Conservation (phyloP, 2,888 invertebrate species). For the Pachycephus smyrnensis region DNA sequence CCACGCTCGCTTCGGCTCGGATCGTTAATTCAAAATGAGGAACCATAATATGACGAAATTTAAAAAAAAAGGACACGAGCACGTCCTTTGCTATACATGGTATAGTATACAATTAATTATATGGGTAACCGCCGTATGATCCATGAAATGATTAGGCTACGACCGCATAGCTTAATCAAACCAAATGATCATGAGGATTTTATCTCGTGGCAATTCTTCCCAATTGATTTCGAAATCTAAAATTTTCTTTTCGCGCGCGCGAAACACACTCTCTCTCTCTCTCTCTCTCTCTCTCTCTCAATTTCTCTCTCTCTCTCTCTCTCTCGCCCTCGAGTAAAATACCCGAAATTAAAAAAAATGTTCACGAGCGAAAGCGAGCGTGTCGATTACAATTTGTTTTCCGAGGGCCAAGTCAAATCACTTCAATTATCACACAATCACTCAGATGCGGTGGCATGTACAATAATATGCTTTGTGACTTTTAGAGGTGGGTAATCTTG, state of each 20-base stretch:
- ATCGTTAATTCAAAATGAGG: constrained; percentile 16
- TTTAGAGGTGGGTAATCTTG: constrained; percentile 42
- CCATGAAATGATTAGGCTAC: constrained; percentile 57
- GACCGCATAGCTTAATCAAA: constrained; percentile 62
- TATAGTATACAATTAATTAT: constrained; percentile 9
- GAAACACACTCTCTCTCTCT: neutral
- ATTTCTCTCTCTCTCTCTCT: constrained; percentile 14
- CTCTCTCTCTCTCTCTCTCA: constrained; percentile 17
- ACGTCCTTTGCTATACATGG: constrained; percentile 1
- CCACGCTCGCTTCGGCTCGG: constrained; percentile 28
- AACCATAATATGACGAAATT: constrained; percentile 5
- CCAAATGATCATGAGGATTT: constrained; percentile 45
- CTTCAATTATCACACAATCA: constrained; percentile 64
- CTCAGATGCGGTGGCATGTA: constrained; percentile 59
- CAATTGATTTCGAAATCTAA: too few relatives aligned
- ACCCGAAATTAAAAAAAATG: neutral
- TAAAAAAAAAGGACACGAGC: constrained; percentile 9
- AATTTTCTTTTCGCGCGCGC: too few relatives aligned
- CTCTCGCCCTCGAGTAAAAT: constrained; percentile 1
- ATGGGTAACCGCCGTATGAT: constrained; percentile 9
- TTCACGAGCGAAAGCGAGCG: neutral
- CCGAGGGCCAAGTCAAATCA: constrained; percentile 63
- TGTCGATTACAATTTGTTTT: constrained; percentile 6
- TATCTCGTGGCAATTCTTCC: neutral
- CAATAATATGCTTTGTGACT: constrained; percentile 49